Conservation (phyloP, 1,140 invertebrate species). For the Drosophila prosaltans region DNA sequence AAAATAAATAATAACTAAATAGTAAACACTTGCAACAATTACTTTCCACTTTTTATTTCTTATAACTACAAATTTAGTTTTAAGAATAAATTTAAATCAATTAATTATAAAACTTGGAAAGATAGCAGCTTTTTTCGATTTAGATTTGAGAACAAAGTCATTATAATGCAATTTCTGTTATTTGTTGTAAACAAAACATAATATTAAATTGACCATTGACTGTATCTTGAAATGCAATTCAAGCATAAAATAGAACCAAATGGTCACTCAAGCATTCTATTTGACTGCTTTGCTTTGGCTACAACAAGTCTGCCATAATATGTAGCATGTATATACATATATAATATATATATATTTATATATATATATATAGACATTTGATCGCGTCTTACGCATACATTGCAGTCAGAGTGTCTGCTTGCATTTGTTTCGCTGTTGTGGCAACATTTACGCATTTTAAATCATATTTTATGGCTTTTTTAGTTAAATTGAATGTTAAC, state of each 20-base stretch:
- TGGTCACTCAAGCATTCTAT: conserved; percentile 15
- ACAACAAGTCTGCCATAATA: conserved; percentile 46
- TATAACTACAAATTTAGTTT: neutral
- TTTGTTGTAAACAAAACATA: conserved; percentile 12
- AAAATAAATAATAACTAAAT: too few species aligned
- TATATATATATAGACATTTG: conserved; percentile 47
- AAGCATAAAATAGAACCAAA: conserved; percentile 23
- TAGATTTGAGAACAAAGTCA: conserved; percentile 1
- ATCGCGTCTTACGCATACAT: conserved; percentile 69
- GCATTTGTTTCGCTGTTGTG: conserved; percentile 26
- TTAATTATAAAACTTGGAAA: neutral
- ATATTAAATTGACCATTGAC: conserved; percentile 11
- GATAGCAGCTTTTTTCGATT: too few species aligned
- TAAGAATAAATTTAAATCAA: neutral
- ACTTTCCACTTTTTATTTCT: neutral
- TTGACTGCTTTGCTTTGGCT: conserved; percentile 31
- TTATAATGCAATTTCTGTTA: conserved; percentile 7
- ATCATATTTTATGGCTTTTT: conserved; percentile 81
- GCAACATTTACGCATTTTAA: conserved; percentile 74
- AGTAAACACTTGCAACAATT: neutral
- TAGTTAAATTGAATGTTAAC: conserved; percentile 80
- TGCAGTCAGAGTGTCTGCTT: conserved; percentile 47
- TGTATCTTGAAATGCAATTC: conserved; percentile 13
- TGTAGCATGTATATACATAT: conserved; percentile 9
- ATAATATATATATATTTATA: conserved; percentile 21